Conservation (phyloP, 2,113 vertebrate genomes). For the Neotragus pygmaeus region DNA sequence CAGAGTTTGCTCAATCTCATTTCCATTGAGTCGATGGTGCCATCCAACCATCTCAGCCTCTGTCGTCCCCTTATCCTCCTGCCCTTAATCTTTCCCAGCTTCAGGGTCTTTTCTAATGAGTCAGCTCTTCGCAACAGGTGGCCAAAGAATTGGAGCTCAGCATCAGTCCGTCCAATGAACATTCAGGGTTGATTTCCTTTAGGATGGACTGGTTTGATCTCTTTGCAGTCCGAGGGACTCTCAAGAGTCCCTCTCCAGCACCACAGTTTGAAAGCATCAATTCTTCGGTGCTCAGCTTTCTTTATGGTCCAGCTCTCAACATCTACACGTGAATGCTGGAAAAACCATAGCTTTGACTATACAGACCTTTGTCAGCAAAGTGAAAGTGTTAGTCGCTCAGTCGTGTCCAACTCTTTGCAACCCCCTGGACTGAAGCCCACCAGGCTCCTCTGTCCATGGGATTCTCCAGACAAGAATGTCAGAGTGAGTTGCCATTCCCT, state of each 20-base stretch:
- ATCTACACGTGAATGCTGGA: neutral
- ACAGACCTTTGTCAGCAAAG: neutral
- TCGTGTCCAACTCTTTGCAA: neutral
- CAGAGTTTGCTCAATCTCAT: neutral
- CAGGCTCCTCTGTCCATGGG: neutral
- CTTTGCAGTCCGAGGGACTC: neutral
- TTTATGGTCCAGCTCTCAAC: neutral
- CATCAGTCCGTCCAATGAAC: neutral
- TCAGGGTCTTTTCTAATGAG: neutral
- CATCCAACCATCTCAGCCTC: neutral
- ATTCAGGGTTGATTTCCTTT: neutral
- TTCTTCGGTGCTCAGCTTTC: neutral
- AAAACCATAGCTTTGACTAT: neutral
- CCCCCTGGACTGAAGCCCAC: neutral
- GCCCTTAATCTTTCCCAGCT: neutral
- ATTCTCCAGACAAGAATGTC: neutral
- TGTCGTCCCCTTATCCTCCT: neutral
- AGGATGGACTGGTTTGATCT: neutral
- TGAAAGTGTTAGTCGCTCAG: neutral
- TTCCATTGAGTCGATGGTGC: rapidly evolving
- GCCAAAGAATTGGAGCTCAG: neutral
- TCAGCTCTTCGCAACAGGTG: neutral
- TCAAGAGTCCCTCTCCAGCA: neutral
- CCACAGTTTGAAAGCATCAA: neutral
- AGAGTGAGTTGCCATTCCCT: neutral